These are phyloP conservation scores for Silurus meridionalis DNA, from an alignment of 2,113 vertebrate species.

Conservation along the genomic window DNA sequence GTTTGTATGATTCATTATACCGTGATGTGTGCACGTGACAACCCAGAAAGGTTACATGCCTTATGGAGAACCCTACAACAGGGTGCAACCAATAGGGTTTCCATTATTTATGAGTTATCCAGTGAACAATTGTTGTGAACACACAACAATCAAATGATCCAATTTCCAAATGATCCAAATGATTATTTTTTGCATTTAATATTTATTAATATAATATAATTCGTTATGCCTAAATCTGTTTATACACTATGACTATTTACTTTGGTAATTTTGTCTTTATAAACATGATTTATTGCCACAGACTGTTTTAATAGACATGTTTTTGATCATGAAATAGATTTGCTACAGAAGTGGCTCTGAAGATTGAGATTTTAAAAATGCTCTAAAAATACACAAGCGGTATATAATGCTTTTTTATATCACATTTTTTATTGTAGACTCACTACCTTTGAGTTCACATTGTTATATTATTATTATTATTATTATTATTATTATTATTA, in stretches of 20 bases:
- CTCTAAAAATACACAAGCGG: background rate
- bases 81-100: background rate
- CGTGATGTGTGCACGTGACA: background rate
- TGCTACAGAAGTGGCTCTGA: background rate
- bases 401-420: background rate
- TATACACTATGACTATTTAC: background rate
- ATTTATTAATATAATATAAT: too few species aligned
- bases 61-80: background rate
- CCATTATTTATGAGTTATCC: background rate
- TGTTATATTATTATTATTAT: too few species aligned
- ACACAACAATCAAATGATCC: background rate
- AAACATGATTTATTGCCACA: slow-evolving; percentile 2
- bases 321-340: background rate
- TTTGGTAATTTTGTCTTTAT: background rate
- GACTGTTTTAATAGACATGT: background rate
- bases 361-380: background rate
- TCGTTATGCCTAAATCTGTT: background rate
- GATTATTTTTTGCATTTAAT: background rate
- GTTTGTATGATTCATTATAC: slow-evolving; percentile 61
- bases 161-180: background rate
- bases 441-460: too few species aligned
- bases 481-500: too few species aligned
- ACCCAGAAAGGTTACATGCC: background rate
- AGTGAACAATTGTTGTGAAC: background rate
- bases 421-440: too few species aligned